Base-by-base conservation (phyloP, 2,113 vertebrate species). In the Phoenicopterus ruber region DNA sequence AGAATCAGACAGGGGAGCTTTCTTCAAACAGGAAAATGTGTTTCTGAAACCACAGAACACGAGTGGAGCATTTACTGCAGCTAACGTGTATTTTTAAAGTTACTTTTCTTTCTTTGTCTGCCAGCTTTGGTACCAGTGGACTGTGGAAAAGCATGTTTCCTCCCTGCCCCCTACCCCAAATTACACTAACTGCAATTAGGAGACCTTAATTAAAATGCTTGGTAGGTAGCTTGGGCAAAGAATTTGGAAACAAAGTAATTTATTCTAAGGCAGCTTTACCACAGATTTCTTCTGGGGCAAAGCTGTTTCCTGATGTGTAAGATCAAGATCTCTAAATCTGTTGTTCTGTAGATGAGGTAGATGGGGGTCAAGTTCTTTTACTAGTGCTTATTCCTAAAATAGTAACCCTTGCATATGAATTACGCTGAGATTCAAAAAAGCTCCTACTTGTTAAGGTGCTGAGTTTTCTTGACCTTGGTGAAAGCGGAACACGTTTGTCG, bases 141-240 rank as follows among this genome's bases (percentile, higher is more conserved):
- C 80, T 86, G 40, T 73, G 47, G 67, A 86, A 96, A 86, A 88
- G 42, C 3, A 1, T 29, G n/a, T 77, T 93, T 94, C 29, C 46
- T 94, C 89, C 47, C 86, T 82, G 47, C 52, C 65, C 49, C 83
- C 70, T 76, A 40, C 44, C 49, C 67, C 50, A 94, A 67, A 63
- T 85, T 67, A 72, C 18, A 22, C 11, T 74, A 12, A 67, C 24
- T 79, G 42, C 57, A 67, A 25, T 91, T 95, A 52, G 54, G 58
- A 91, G 52, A 34, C 73, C 62, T 82, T 89, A 89, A 95, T 89
- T 96, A 94, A 94, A 82, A 95, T 90, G 38, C 77, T 82, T 55
- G 11, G 10, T 95, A 94, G 0, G 3, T 88, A 94, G 59, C n/a
- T 92, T 90, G 26, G 71, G 28, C 44, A 81, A 74, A 89, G 59